A percentile compares a stretch with the other conserved stretches of the same genome.
Evolutionary conservation across 2,888 invertebrate species (phyloP).

Genomic region (Troilus luridus): DNA sequence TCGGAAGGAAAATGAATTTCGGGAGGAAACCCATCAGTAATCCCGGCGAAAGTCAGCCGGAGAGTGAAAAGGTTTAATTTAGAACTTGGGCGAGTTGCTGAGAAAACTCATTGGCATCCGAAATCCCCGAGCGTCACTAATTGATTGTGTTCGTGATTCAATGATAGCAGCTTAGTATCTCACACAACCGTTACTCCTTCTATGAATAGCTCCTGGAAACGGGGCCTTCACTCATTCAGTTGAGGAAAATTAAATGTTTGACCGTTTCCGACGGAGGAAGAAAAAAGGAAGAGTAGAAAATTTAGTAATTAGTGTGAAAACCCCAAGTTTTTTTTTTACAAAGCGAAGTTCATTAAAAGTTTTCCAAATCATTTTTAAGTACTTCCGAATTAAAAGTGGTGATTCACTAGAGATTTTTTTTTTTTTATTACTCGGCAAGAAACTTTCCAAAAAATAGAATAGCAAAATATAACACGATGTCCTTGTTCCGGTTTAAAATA

Average conservation of each 20-base stretch:
- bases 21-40: background rate
- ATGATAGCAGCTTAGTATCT: background rate
- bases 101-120: conserved; percentile 2
- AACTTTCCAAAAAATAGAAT: background rate
- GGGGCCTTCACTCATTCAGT: background rate
- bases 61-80: conserved; percentile 30
- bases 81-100: conserved; percentile 17
- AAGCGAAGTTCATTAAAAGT: conserved; percentile 7
- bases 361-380: background rate
- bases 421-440: background rate
- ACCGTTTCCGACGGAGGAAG: background rate
- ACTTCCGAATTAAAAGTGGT: conserved; percentile 3
- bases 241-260: background rate
- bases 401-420: background rate
- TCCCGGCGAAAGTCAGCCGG: background rate
- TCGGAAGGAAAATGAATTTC: conserved; percentile 1
- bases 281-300: background rate
- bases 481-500: no score
- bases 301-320: background rate
- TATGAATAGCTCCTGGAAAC: background rate
- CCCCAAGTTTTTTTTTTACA: background rate
- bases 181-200: background rate
- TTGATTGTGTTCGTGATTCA: background rate
- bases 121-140: background rate
- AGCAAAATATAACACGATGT: background rate